Percentiles rank a stretch among this genome's conserved stretches.
Conservation (phyloP, 1,140 invertebrate genomes). For the Agrypnia vestita region DNA sequence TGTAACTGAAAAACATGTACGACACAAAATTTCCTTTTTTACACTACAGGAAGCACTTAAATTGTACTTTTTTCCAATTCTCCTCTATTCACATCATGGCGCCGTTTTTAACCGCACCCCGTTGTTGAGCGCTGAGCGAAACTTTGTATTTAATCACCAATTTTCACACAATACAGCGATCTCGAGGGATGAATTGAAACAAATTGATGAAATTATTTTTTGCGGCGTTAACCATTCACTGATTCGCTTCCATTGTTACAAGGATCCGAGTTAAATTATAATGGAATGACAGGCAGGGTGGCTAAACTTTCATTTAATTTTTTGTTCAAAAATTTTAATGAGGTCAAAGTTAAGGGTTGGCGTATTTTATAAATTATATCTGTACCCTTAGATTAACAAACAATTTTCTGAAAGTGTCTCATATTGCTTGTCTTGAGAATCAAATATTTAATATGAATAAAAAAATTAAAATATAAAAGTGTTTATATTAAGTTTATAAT, state of each 20-base stretch:
- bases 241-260: slow-evolving; percentile 29
- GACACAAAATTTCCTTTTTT: background rate
- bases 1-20: background rate
- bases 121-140: slow-evolving; percentile 20
- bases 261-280: slow-evolving; percentile 35
- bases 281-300: background rate
- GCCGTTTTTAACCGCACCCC: slow-evolving; percentile 16
- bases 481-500: too few relatives aligned
- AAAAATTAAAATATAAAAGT: too few relatives aligned
- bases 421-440: too few relatives aligned
- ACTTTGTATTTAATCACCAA: slow-evolving; percentile 45
- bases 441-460: too few relatives aligned
- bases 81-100: background rate
- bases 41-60: background rate
- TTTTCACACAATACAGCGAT: slow-evolving; percentile 43
- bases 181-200: slow-evolving; percentile 38
- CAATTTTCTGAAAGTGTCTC: too few relatives aligned
- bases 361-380: too few relatives aligned
- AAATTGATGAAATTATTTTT: slow-evolving; percentile 47
- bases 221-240: slow-evolving; percentile 21
- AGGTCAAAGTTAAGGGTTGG: too few relatives aligned
- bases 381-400: too few relatives aligned
- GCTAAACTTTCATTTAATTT: background rate
- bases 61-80: background rate
- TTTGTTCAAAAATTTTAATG: too few relatives aligned